phyloP scores from a whole-genome alignment of 2,113 vertebrate species.

The Marmota flaviventris region DNA sequence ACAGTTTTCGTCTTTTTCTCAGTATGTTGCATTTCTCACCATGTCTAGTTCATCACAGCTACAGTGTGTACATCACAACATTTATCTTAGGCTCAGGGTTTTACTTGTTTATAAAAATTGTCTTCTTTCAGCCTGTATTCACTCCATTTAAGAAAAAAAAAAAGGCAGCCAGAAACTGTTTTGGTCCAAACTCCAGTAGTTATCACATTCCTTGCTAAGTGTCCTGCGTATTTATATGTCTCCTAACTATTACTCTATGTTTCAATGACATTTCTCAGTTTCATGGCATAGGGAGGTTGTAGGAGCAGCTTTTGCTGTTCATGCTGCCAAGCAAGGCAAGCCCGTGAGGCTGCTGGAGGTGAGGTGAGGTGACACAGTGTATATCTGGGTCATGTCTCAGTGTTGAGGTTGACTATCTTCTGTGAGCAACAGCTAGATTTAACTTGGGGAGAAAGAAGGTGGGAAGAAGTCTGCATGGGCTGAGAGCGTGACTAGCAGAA shows the following conservation, averaged over 20 bases:
- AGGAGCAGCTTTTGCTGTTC: conserved; percentile 72
- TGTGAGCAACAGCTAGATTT: neutral
- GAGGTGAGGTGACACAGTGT: conserved; percentile 30
- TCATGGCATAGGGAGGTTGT: conserved; percentile 73
- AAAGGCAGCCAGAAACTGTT: conserved; percentile 84
- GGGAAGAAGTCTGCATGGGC: neutral
- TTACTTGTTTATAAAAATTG: conserved; percentile 88
- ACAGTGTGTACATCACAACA: conserved; percentile 87
- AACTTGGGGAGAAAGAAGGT: neutral
- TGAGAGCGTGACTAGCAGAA: neutral
- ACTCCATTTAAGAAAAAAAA: conserved; percentile 86
- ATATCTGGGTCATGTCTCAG: conserved; percentile 50
- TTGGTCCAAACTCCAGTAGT: conserved; percentile 77
- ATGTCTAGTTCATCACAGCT: conserved; percentile 84
- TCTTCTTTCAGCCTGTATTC: conserved; percentile 87
- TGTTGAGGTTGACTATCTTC: neutral
- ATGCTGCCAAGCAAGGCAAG: conserved; percentile 57
- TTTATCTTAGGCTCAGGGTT: conserved; percentile 87
- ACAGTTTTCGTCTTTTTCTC: conserved; percentile 79
- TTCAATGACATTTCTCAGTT: conserved; percentile 81
- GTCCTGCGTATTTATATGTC: conserved; percentile 80
- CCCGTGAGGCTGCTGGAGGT: conserved; percentile 35
- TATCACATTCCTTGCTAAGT: conserved; percentile 75
- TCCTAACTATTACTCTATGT: conserved; percentile 79
- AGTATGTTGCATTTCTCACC: conserved; percentile 79